phyloP scores from a whole-genome alignment of 2,888 invertebrate species.

The Eupithecia insigniata region DNA sequence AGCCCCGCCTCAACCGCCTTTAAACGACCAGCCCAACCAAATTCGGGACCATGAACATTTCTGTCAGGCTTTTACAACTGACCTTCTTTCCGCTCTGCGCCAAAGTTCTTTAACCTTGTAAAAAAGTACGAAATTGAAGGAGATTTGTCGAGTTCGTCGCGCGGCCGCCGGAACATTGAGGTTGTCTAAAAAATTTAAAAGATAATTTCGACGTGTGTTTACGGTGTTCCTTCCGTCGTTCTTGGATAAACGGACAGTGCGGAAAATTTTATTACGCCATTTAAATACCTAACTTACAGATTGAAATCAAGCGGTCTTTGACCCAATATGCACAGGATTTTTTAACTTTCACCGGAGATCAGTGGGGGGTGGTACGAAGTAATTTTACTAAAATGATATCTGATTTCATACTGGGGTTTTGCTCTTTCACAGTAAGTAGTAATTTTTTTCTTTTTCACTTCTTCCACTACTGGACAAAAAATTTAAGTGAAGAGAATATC shows the following conservation, averaged over 20 bases:
- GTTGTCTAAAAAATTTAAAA: not conserved
- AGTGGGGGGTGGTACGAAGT: too few species aligned
- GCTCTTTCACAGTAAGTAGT: too few species aligned
- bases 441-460: too few species aligned
- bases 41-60: conserved; percentile 16
- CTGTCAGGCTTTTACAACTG: conserved; percentile 16
- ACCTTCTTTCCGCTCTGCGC: not conserved
- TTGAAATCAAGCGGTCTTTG: too few species aligned
- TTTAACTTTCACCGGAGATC: not conserved
- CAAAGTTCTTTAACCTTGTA: conserved; percentile 9
- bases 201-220: not conserved
- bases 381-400: too few species aligned
- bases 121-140: conserved; percentile 5
- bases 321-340: not conserved
- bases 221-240: not conserved
- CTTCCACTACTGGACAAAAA: too few species aligned
- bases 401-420: too few species aligned
- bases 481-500: too few species aligned
- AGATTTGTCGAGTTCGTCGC: not conserved
- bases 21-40: conserved; percentile 11
- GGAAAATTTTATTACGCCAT: too few species aligned
- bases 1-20: conserved; percentile 6
- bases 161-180: not conserved
- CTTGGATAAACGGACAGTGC: not conserved
- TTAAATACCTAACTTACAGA: too few species aligned